Evolutionary conservation across 2,888 invertebrate genomes (phyloP).

Genomic region (Drosophila koepferae): DNA sequence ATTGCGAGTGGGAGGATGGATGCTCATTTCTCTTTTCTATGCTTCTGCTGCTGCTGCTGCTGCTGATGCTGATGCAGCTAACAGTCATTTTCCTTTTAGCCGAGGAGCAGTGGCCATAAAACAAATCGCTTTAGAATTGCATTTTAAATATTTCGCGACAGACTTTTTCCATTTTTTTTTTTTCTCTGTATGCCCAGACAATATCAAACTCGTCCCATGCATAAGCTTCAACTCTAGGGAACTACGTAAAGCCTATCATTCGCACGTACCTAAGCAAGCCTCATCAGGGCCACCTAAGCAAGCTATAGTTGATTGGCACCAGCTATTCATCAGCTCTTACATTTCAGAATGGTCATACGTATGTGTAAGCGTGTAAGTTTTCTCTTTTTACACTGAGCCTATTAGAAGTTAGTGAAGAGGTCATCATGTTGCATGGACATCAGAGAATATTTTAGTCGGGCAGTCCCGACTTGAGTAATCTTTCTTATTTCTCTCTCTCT

Average conservation of each 20-base stretch:
- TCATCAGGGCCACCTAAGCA: neutral
- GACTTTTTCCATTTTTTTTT: slow-evolving; percentile 17
- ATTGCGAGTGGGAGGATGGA: slow-evolving; percentile 33
- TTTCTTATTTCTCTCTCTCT: neutral
- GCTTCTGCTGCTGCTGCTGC: neutral
- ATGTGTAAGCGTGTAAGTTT: neutral
- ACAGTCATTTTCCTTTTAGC: slow-evolving; percentile 7
- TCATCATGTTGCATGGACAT: neutral
- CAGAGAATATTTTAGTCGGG: neutral
- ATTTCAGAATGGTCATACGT: neutral
- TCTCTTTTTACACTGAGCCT: neutral
- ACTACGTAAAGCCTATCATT: slow-evolving; percentile 2
- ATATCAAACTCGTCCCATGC: neutral
- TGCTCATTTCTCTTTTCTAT: slow-evolving; percentile 2
- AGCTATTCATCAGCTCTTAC: neutral
- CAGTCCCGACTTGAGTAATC: neutral
- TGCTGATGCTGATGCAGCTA: neutral
- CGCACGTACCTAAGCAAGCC: neutral
- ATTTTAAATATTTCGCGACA: slow-evolving; percentile 72
- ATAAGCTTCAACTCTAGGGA: neutral
- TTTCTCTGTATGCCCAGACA: neutral
- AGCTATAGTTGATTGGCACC: neutral
- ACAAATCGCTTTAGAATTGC: slow-evolving; percentile 76
- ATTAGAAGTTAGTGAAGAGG: neutral
- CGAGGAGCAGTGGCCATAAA: slow-evolving; percentile 45